phyloP scores from a whole-genome alignment of 1,140 invertebrate species.

The Anadara kagoshimensis region DNA sequence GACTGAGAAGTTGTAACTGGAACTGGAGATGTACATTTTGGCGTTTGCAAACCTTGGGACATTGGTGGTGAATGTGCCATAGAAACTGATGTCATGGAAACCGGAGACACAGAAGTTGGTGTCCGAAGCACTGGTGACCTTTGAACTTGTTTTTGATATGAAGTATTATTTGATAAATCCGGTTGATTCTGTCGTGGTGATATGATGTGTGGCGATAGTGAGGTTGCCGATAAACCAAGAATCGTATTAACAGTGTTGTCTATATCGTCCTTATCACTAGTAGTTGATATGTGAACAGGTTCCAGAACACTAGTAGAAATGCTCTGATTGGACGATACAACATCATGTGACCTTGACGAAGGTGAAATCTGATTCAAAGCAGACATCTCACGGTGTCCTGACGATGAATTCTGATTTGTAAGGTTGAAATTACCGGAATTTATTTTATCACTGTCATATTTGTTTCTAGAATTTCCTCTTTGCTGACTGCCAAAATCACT shows the following conservation, averaged over 20 bases:
- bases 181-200: slow-evolving; percentile 34
- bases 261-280: slow-evolving; percentile 34
- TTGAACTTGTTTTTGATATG: slow-evolving; percentile 18
- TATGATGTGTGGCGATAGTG: slow-evolving; percentile 46
- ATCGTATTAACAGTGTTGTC: slow-evolving; percentile 35
- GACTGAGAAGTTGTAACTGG: slow-evolving; percentile 6
- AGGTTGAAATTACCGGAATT: too few species aligned
- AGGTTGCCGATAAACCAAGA: slow-evolving; percentile 37
- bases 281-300: slow-evolving; percentile 20
- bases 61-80: slow-evolving; percentile 7
- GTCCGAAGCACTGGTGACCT: slow-evolving; percentile 36
- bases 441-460: too few species aligned
- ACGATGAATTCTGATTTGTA: too few species aligned
- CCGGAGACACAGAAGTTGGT: slow-evolving; percentile 27
- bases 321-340: not conserved
- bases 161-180: too few species aligned
- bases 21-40: slow-evolving; percentile 1
- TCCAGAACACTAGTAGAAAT: not conserved
- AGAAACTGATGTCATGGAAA: slow-evolving; percentile 24
- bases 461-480: too few species aligned
- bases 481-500: too few species aligned
- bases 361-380: too few species aligned
- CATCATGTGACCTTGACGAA: too few species aligned
- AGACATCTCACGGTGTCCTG: too few species aligned
- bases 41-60: slow-evolving; percentile 10